phyloP scores from a whole-genome alignment of 1,140 invertebrate genomes.

The Parasteatoda tepidariorum region DNA sequence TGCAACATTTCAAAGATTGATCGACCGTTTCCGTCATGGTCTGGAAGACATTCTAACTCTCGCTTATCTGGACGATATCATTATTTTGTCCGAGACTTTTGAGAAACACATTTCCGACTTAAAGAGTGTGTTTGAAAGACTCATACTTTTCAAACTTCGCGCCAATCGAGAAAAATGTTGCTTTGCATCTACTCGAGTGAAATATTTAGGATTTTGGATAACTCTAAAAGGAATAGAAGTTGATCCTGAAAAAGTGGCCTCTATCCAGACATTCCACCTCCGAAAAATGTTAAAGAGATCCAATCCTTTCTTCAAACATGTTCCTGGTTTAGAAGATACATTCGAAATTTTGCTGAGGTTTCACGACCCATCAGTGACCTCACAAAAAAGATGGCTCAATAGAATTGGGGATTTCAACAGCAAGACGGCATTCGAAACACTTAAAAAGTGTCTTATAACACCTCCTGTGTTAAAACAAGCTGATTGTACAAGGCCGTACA shows the following conservation, averaged over 20 bases:
- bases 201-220: not conserved
- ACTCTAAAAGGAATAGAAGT: slow-evolving; percentile 2
- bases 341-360: not conserved
- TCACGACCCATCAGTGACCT: not conserved
- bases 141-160: not conserved
- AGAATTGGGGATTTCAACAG: slow-evolving; percentile 21
- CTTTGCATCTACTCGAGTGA: not conserved
- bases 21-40: too few relatives aligned
- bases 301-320: not conserved
- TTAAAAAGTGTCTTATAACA: slow-evolving; percentile 62
- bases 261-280: not conserved
- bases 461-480: slow-evolving; percentile 60
- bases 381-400: slow-evolving; percentile 6
- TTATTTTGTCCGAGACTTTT: not conserved
- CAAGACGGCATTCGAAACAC: slow-evolving; percentile 53
- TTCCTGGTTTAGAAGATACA: not conserved
- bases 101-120: not conserved
- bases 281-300: not conserved
- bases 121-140: not conserved
- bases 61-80: slow-evolving; percentile 63
- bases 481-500: slow-evolving; percentile 63
- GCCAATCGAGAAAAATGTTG: not conserved
- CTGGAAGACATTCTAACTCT: too few relatives aligned
- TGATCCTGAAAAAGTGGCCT: not conserved
- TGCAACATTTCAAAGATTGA: too few relatives aligned